Base-by-base conservation (phyloP, 2,888 invertebrate genomes). In the Lepidochrysops patricia region DNA sequence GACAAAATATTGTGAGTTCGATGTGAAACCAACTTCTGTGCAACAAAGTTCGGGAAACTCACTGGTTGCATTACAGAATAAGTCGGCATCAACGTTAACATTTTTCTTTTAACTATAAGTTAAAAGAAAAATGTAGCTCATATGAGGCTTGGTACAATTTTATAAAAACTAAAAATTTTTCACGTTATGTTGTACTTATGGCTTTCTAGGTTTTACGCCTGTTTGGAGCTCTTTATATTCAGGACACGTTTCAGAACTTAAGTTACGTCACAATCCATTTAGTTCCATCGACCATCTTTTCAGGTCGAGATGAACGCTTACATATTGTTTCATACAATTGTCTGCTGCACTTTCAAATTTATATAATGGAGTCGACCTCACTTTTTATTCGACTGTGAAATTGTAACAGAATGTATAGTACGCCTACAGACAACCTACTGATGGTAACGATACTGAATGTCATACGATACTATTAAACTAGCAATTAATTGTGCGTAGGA, bases 251-350 rank as follows among this genome's bases (percentile, higher is more conserved):
- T 43, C 12, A 43, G 19, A 0, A 27, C 19, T 9, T 26, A 12
- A 0, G 50, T 15, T 37, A 35, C 25, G 25, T 15, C 43, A 25
- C 26, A 12, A 52, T 49, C 43, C 61, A 26, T 57, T 63, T 62
- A 66, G 61, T 66, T 64, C 63, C 62, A 61, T 58, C 37, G n/a
- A n/a, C n/a, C 60, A 60, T 60, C 3, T 9, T 59, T 27, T 59
- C 52, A 19, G 50, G 52, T 59, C 37, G 27, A 52, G 7, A 32
- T 29, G 29, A 54, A 15, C 29, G 6, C 19, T 54, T 19, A 54
- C 54, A 54, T 23, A 54, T 54, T 54, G 54, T 54, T 54, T 9
- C 32, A 54, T 27, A 29, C 9, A 29, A 54, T 54, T 54, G 54
- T 54, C 29, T 29, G 27, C 19, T 54, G 54, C 29, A 54, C 54